phyloP scores from a whole-genome alignment of 2,797 vertebrate genomes.

The Staurois parvus region DNA sequence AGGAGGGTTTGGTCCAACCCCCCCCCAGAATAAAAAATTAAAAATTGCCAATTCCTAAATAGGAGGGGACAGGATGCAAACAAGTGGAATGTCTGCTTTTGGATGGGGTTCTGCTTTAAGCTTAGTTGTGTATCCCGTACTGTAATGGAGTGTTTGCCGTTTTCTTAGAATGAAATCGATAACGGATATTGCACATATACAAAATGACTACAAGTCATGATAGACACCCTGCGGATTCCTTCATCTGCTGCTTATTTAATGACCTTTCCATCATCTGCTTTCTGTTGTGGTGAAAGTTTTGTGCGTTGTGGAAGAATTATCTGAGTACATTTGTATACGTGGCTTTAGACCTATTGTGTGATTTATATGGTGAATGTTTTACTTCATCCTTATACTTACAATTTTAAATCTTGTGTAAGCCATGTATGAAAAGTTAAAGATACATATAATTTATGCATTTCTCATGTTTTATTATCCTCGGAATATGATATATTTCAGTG shows the following conservation, averaged over 20 bases:
- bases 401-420: constrained; percentile 10
- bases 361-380: constrained; percentile 15
- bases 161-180: background rate
- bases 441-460: background rate
- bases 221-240: constrained; percentile 20
- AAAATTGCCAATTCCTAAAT: too few species aligned
- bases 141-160: too few species aligned
- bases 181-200: background rate
- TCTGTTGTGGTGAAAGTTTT: background rate
- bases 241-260: background rate
- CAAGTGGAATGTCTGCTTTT: too few species aligned
- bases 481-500: constrained; percentile 1
- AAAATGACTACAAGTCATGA: background rate
- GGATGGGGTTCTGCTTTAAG: too few species aligned
- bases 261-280: constrained; percentile 27
- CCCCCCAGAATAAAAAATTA: too few species aligned
- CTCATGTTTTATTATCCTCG: background rate
- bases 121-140: too few species aligned
- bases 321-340: background rate
- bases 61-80: too few species aligned
- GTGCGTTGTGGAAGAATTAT: constrained; percentile 9
- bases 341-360: background rate
- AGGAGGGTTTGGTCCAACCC: too few species aligned
- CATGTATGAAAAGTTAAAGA: constrained; percentile 1
- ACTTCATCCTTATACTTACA: background rate